These are phyloP conservation scores for Arrhopalites spinosus DNA, from an alignment of 2,888 invertebrate species.

Conservation along the genomic window DNA sequence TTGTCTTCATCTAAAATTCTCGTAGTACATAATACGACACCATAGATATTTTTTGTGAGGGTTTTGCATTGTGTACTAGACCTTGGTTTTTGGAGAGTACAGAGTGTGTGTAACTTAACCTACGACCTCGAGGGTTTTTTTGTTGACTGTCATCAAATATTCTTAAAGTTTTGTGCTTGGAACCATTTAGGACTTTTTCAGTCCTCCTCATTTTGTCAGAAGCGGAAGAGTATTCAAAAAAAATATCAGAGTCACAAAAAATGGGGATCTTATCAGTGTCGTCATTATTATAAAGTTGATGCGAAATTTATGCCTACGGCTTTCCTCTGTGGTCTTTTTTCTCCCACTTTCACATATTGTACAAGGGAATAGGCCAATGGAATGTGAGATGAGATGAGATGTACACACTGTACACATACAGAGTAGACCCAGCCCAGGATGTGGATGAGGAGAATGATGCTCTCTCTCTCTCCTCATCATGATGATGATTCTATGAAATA, in stretches of 20 bases:
- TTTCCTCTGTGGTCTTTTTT: neutral
- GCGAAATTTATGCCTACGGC: slow-evolving; percentile 7
- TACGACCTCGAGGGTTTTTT: neutral
- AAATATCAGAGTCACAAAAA: neutral
- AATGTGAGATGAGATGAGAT: too few species aligned
- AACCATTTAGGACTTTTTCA: neutral
- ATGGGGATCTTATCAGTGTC: too few species aligned
- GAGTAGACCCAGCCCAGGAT: too few species aligned
- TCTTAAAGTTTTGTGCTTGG: neutral
- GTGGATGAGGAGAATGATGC: too few species aligned
- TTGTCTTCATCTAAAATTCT: too few species aligned
- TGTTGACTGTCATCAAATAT: neutral
- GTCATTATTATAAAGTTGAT: neutral
- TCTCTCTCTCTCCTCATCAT: too few species aligned
- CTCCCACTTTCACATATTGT: neutral
- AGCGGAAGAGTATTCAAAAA: neutral
- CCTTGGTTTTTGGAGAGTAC: neutral
- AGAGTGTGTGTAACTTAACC: neutral
- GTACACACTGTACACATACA: too few species aligned
- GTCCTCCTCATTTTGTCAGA: neutral
- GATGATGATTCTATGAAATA: too few species aligned
- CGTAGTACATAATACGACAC: too few species aligned
- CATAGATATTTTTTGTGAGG: too few species aligned
- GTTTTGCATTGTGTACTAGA: too few species aligned
- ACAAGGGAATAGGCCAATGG: too few species aligned